These are phyloP conservation scores for Streptopelia turtur DNA, from an alignment of 2,797 vertebrate genomes.

Conservation along the genomic window DNA sequence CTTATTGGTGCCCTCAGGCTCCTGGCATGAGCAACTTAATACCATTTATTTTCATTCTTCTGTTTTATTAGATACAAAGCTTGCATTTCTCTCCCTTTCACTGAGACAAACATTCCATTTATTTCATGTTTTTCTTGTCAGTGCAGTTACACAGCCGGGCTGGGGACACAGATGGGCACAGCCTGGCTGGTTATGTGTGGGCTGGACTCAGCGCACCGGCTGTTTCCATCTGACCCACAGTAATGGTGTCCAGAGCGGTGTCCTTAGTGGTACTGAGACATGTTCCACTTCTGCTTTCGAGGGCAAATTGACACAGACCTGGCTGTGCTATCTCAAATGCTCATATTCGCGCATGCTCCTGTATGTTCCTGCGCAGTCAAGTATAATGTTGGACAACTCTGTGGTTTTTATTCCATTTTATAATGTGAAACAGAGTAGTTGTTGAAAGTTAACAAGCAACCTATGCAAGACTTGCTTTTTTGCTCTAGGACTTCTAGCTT, in stretches of 20 bases:
- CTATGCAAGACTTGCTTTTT: background rate
- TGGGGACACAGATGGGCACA: background rate
- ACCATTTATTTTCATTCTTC: conserved; percentile 46
- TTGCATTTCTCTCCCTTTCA: conserved; percentile 25
- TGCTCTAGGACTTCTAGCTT: conserved; percentile 37
- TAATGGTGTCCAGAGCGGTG: background rate
- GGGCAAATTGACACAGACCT: conserved; percentile 13
- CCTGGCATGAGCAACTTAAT: background rate
- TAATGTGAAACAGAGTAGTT: conserved; percentile 31
- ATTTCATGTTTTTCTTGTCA: background rate
- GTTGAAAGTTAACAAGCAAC: background rate
- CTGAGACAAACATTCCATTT: background rate
- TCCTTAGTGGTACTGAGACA: conserved; percentile 23
- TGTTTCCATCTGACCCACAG: background rate
- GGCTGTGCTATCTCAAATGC: background rate
- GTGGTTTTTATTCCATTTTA: conserved; percentile 55
- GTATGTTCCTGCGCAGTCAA: background rate
- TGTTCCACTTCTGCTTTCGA: background rate
- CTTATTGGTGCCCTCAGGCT: background rate
- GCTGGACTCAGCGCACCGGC: background rate
- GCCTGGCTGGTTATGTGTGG: no score
- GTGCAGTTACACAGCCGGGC: background rate
- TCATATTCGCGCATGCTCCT: background rate
- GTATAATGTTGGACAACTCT: conserved; percentile 14
- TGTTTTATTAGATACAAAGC: conserved; percentile 31